A percentile compares a stretch with the other conserved stretches of the same genome.
Conservation (phyloP, 2,113 vertebrate genomes). For the Xenus cinereus region DNA sequence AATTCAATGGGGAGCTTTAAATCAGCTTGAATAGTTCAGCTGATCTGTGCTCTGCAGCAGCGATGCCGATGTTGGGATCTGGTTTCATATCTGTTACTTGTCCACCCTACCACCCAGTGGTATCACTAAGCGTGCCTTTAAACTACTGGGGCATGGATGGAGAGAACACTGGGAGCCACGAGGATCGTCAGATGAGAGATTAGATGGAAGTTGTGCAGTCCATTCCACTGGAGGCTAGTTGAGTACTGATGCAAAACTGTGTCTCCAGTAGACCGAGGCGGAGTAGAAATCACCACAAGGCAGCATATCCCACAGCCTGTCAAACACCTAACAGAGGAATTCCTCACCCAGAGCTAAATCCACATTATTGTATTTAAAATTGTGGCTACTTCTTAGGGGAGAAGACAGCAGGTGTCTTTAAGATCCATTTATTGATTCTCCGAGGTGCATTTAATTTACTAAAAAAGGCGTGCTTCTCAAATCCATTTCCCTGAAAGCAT, state of each 20-base stretch:
- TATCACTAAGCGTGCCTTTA: not conserved
- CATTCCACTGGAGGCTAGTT: not conserved
- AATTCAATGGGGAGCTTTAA: not conserved
- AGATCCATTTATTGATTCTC: not conserved
- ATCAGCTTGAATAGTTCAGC: not conserved
- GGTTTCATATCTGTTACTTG: not conserved
- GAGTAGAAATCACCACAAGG: not conserved
- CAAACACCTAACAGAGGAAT: not conserved
- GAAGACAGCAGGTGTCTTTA: not conserved
- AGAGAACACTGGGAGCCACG: accelerated
- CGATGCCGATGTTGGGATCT: not conserved
- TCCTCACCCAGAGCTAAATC: not conserved
- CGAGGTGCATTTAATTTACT: not conserved
- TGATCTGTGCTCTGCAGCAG: not conserved
- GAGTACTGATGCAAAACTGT: not conserved
- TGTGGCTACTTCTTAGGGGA: not conserved
- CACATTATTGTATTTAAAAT: not conserved
- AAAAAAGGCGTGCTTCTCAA: not conserved
- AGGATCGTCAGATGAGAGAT: not conserved
- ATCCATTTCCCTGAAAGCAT: not conserved
- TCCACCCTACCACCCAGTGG: accelerated
- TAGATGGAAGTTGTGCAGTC: not conserved
- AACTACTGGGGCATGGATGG: not conserved
- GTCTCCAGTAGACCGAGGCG: not conserved
- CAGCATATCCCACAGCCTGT: not conserved